Base-by-base conservation (phyloP, 2,797 vertebrate genomes). In the Sebastes reedi region DNA sequence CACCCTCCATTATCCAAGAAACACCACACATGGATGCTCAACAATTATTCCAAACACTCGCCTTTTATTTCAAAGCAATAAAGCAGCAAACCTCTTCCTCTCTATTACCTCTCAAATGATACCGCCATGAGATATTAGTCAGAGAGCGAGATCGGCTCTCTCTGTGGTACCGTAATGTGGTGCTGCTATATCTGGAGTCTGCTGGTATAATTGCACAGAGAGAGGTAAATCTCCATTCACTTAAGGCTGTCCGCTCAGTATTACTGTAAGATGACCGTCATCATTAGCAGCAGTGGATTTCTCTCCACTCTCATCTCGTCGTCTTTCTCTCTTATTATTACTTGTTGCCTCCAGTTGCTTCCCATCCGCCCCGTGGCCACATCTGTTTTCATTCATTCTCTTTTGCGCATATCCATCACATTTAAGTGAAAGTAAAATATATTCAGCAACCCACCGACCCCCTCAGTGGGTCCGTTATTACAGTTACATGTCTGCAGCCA, bases 21-120 rank as follows among this genome's bases (percentile, higher is more conserved):
- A 69, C 70, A 36, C 55, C n/a, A 46, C 82, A 22, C 77, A 58
- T 6, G 58, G 77, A 79, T 24, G 66, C 77, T 65, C 14, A 4
- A 39, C 75, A 76, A 83, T 88, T 80, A 87, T 88, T 68, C 75
- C 76, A 52, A 29, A 70, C 66, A 3, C 30, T 78, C 18, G 27
- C 58, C 76, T 84, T 84, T 84, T 77, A 81, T 84, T 87, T 72
- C 67, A 75, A 71, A 79, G 87, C 84, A 79, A 85, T 89, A 72
- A 87, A 83, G 79, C 81, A 34, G 77, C 4, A 32, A 79, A 81
- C 29, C 74, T 69, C 83, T 84, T 90, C 84, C 89, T 89, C 88
- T 82, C 87, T 80, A 88, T 90, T 90, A 82, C 83, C 81, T 90
- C 86, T 85, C 50, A 61, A 87, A 88, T 73, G 84, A 80, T 75